Evolutionary conservation across 2,888 invertebrate genomes (phyloP).

Genomic region (Andricus curvator): DNA sequence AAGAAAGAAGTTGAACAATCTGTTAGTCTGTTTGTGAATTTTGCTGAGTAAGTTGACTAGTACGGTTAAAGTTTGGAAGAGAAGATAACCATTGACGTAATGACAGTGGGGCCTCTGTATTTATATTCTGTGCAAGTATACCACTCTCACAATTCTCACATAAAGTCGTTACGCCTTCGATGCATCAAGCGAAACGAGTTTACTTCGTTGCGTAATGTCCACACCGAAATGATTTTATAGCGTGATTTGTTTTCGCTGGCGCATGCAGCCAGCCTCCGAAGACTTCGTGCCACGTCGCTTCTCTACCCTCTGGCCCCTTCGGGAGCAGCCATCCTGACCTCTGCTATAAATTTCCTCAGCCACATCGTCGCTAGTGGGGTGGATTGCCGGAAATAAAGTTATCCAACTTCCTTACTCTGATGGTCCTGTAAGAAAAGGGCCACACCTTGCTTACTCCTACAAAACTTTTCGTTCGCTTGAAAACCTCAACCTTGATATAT

Average conservation of each 20-base stretch:
- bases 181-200: constrained; percentile 59
- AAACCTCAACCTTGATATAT: constrained; percentile 18
- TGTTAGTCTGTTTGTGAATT: not conserved
- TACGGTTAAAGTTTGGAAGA: not conserved
- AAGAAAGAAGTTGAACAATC: not conserved
- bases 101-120: not conserved
- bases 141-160: constrained; percentile 55
- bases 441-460: constrained; percentile 44
- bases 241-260: constrained; percentile 54
- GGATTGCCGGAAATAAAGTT: constrained; percentile 58
- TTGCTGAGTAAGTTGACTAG: not conserved
- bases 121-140: constrained; percentile 3
- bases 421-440: constrained; percentile 53
- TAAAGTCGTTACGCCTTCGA: constrained; percentile 57
- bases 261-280: constrained; percentile 46
- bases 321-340: constrained; percentile 52
- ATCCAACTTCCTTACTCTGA: constrained; percentile 55
- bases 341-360: constrained; percentile 50
- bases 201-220: constrained; percentile 55
- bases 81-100: not conserved
- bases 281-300: constrained; percentile 39
- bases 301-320: constrained; percentile 45
- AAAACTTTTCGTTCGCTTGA: constrained; percentile 10
- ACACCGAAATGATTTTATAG: constrained; percentile 62
- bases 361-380: constrained; percentile 46